Conservation (phyloP, 2,888 invertebrate genomes). For the Athalia cordata region DNA sequence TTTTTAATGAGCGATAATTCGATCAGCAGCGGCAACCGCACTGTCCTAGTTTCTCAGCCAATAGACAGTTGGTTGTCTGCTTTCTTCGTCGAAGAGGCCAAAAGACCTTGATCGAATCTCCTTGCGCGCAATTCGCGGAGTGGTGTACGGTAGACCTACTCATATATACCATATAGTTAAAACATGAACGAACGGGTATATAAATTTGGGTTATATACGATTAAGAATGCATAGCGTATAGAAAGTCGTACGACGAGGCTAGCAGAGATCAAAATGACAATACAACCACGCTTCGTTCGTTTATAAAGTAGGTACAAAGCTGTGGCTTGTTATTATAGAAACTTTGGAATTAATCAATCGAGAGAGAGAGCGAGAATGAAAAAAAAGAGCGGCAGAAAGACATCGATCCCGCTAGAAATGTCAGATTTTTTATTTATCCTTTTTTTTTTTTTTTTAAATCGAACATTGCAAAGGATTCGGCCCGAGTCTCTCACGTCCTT, state of each 20-base stretch:
- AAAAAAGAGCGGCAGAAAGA: too few species aligned
- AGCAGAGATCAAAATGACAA: conserved; percentile 7
- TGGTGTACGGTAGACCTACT: not conserved
- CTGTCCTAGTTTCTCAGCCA: not conserved
- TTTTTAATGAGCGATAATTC: too few species aligned
- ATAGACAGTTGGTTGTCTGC: not conserved
- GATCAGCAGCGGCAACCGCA: too few species aligned
- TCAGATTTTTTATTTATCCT: too few species aligned
- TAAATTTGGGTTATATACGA: conserved; percentile 13
- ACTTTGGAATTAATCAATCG: too few species aligned
- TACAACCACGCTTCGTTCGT: not conserved
- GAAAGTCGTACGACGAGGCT: not conserved
- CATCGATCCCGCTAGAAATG: too few species aligned
- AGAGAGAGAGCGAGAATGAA: too few species aligned
- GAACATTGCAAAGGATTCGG: too few species aligned
- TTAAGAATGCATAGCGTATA: not conserved
- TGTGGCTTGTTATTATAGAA: too few species aligned
- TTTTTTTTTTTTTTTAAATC: too few species aligned
- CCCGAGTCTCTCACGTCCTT: too few species aligned
- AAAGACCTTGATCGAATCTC: conserved; percentile 37
- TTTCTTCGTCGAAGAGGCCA: conserved; percentile 21
- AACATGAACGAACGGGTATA: not conserved
- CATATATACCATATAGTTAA: not conserved
- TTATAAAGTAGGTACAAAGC: too few species aligned
- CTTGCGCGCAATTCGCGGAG: not conserved